Evolutionary conservation across 2,888 invertebrate genomes (phyloP).

Genomic region (Cheilosia grossa): DNA sequence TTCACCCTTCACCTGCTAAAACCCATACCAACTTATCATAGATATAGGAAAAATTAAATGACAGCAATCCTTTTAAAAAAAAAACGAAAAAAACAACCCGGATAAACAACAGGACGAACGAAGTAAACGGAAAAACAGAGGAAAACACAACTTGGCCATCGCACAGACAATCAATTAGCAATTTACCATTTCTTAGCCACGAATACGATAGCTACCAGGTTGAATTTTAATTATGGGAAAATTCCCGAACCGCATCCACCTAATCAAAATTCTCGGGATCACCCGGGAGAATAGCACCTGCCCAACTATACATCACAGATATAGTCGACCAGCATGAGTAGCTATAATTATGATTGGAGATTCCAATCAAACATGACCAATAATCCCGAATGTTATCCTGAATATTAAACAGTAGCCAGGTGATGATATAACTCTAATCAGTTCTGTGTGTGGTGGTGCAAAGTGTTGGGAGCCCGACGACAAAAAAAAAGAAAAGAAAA

Average conservation of each 20-base stretch:
- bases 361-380: constrained; percentile 67
- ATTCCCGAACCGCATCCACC: constrained; percentile 49
- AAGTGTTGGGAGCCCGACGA: too few species aligned
- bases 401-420: constrained; percentile 74
- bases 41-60: constrained; percentile 8
- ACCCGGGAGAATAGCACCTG: constrained; percentile 58
- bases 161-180: constrained; percentile 68
- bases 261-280: constrained; percentile 69
- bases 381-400: constrained; percentile 52
- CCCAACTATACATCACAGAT: constrained; percentile 43
- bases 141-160: constrained; percentile 22
- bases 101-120: constrained; percentile 37
- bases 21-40: constrained; percentile 2
- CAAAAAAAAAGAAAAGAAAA: constrained; percentile 46
- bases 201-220: constrained; percentile 48
- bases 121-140: neutral
- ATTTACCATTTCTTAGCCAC: constrained; percentile 65
- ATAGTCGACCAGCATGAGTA: constrained; percentile 63
- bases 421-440: constrained; percentile 68
- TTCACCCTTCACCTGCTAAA: constrained; percentile 6
- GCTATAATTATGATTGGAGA: constrained; percentile 70
- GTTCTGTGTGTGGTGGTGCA: neutral
- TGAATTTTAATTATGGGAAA: constrained; percentile 73
- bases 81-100: neutral
- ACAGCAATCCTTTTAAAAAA: constrained; percentile 57